Conservation (phyloP, 2,888 invertebrate species). For the Synanthedon vespiformis region DNA sequence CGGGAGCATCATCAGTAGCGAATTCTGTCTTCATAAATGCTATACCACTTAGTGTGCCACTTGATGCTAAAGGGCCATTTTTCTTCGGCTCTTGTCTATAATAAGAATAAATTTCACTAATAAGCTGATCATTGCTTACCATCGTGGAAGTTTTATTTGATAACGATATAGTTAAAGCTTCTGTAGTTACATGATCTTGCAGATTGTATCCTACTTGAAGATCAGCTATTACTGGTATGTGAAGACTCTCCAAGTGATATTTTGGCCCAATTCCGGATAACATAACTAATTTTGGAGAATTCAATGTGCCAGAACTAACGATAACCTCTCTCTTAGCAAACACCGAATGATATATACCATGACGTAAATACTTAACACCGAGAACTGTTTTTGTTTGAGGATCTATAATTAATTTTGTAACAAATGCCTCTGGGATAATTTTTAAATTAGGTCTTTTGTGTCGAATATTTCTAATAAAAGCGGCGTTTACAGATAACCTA, state of each 20-base stretch:
- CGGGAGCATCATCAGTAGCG: slow-evolving; percentile 56
- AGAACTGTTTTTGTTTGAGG: slow-evolving; percentile 55
- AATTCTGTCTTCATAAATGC: slow-evolving; percentile 73
- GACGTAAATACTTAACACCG: slow-evolving; percentile 46
- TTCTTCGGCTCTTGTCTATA: slow-evolving; percentile 42
- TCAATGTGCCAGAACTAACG: slow-evolving; percentile 70
- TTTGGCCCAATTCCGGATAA: slow-evolving; percentile 76
- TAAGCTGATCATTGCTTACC: slow-evolving; percentile 38
- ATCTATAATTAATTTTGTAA: slow-evolving; percentile 72
- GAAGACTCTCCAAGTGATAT: slow-evolving; percentile 54
- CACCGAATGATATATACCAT: slow-evolving; percentile 50
- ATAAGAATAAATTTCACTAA: slow-evolving; percentile 52
- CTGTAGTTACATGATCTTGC: slow-evolving; percentile 79
- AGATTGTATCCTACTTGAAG: slow-evolving; percentile 80
- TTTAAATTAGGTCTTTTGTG: slow-evolving; percentile 59
- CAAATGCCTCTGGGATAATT: slow-evolving; percentile 63
- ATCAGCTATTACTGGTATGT: slow-evolving; percentile 71
- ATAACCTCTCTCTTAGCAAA: slow-evolving; percentile 73
- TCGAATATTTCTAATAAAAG: slow-evolving; percentile 76
- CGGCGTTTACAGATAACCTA: slow-evolving; percentile 73
- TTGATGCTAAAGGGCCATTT: slow-evolving; percentile 65
- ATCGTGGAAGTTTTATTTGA: slow-evolving; percentile 68
- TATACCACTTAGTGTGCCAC: slow-evolving; percentile 65
- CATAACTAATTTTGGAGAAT: slow-evolving; percentile 75
- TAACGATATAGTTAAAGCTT: slow-evolving; percentile 56